Evolutionary conservation across 2,888 invertebrate genomes (phyloP), one percentile per base, ranked within the genome.

Genomic region (Rosalia funebris): DNA sequence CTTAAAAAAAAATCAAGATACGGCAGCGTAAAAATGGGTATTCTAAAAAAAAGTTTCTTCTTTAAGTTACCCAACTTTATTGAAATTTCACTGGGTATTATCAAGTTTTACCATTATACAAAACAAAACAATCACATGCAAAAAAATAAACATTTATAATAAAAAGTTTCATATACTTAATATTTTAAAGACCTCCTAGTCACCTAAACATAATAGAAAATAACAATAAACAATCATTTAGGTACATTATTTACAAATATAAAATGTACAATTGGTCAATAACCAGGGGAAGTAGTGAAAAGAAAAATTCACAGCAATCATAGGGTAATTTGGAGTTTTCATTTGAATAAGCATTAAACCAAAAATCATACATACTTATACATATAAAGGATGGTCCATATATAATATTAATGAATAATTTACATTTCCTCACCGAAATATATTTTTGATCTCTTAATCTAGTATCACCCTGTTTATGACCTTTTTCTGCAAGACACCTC

Each of bases 1-100:
- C 55, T 39, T 34, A 48, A 57, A 60, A 41, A 54, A 57, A 59
- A 61, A 50, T 44, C 53, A 65, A 55, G 55, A 45, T 52, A 52
- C 57, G 60, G 45, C 59, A 61, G 55, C 58, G 42, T 52, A 37
- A 20, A 31, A 50, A 37, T 31, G 47, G 57, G 48, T 36, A 36
- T 19, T 57, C 46, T 57, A 50, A 53, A 57, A 41, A 54, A 57
- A 44, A 48, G 52, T 41, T 44, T 46, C 37, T 16, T 54, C 41
- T 47, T 46, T 45, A 52, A 57, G n/a, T 46, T 47, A 48, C 57
- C 57, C 57, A 57, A 48, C 32, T 57, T 57, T 57, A 57, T 57
- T 57, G 12, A 57, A 41, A 25, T 25, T 41, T 15, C 14, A 47
- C 41, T 48, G 57, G 57, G 46, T 57, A 17, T 57, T 57, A 57